Conservation (phyloP, 1,140 invertebrate genomes). For the Gryon sp. region DNA sequence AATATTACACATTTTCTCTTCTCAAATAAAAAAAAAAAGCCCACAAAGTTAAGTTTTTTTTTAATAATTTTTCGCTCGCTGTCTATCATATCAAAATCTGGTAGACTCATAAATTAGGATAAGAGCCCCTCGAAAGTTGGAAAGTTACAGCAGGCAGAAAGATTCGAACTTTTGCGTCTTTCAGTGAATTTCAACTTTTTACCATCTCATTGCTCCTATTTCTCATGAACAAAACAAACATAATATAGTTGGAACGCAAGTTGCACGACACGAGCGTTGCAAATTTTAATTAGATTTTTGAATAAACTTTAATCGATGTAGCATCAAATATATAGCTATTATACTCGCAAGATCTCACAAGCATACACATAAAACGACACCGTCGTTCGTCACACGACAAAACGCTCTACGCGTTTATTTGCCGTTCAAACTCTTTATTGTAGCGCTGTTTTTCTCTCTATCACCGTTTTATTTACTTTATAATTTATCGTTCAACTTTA, state of each 20-base stretch:
- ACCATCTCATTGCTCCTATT: conserved; percentile 14
- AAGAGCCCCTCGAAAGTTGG: conserved; percentile 43
- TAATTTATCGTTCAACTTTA: conserved; percentile 18
- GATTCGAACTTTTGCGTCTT: too few relatives aligned
- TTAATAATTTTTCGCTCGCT: conserved; percentile 48
- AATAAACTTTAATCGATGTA: conserved; percentile 41
- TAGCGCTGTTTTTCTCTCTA: conserved; percentile 5
- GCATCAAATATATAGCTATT: conserved; percentile 34
- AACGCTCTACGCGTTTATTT: conserved; percentile 26
- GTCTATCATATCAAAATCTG: conserved; percentile 53
- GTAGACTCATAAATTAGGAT: conserved; percentile 52
- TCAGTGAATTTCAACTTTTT: conserved; percentile 44
- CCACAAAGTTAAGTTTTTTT: too few relatives aligned
- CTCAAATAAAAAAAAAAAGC: too few relatives aligned
- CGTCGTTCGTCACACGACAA: conserved; percentile 7
- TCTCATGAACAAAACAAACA: conserved; percentile 39
- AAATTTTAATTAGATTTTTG: conserved; percentile 53
- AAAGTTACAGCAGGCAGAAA: too few relatives aligned
- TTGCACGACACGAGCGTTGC: background rate
- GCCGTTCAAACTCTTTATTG: conserved; percentile 12
- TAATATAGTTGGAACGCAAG: too few relatives aligned
- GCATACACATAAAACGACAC: conserved; percentile 17
- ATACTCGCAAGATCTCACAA: conserved; percentile 1
- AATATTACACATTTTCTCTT: too few relatives aligned
- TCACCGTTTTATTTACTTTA: conserved; percentile 16